Base-by-base conservation (phyloP, 2,797 vertebrate genomes). In the Buceros bicornis region DNA sequence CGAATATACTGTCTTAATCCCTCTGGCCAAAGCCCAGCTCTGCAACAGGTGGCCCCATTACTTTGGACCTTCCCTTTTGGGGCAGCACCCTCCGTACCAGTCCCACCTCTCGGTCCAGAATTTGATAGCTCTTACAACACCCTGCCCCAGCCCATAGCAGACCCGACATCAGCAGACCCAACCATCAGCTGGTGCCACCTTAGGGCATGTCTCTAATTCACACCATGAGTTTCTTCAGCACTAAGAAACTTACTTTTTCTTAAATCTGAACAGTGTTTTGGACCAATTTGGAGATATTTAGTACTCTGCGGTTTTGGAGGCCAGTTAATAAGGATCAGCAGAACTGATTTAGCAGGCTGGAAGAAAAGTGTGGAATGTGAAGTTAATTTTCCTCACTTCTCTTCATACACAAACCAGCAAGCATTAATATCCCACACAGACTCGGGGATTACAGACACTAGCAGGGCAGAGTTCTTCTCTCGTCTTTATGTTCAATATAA, bases 71-170 rank as follows among this genome's bases (percentile, higher is more conserved):
- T 80, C 14, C 2, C 18, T 37, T 66, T 37, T 17, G 51, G 56
- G 22, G 47, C 56, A 89, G 47, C 64, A 43, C 8, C 9, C 47
- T 53, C 17, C 9, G 22, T 5, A 25, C 4, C 42, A 28, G 14
- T 25, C 43, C 62, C n/a, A 25, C 21, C 42, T 47, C 31, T 45
- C 14, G 8, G 29, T 11, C 66, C 8, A 14, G n/a, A 48, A 57
- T 31, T 53, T 18, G 60, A 3, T 2, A 25, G 58, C 10, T 65
- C n/a, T 33, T 54, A 0, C 0, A 43, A 51, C 2, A 33, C 10
- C 37, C 37, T 11, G 29, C 5, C 19, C 4, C 40, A 29, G 13
- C 11, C 28, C 50, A 4, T 29, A 51, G 42, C 47, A 50, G 24
- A 29, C 14, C 25, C n/a, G 31, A 10, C 33, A 33, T 33, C 35